Evolutionary conservation across 2,113 vertebrate species (phyloP), one percentile per base, ranked within the genome.

Genomic region (Rafetus swinhoei): DNA sequence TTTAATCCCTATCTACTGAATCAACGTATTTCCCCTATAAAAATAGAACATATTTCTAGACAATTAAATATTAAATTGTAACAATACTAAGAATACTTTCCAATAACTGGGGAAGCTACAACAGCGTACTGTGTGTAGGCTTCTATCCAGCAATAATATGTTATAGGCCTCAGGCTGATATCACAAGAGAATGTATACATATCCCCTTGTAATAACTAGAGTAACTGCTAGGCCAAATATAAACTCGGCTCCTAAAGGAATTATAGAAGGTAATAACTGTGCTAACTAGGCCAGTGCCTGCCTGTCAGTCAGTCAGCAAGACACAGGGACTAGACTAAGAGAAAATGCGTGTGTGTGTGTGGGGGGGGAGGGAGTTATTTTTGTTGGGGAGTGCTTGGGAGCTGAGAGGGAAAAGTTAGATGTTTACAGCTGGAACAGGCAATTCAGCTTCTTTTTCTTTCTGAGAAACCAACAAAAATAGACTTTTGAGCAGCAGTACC

Each of bases 281-380:
- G 29, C 86, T 92, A 93, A 95, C 79, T 87, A 97, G 85, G 88
- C n/a, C 89, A 95, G 81, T 1, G n/a, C 56, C 3, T 1, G n/a
- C 56, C 3, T 0, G 3, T 84, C 80, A 94, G 5, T 4, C 22
- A 84, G 60, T 16, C 65, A 69, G 32, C n/a, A 16, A 77, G 74
- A 11, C 74, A 79, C 10, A 55, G 18, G 35, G 4, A 12, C 50
- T 65, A 53, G 54, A 85, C 76, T 27, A 89, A 57, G 39, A 84
- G 56, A 87, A 89, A 84, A 39, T 1, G 0, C 72, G 5, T 11
- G 10, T 16, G 59, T 19, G 32, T 39, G 57, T 39, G 27, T 45
- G 29, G 9, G 45, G 25, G 53, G 9, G 6, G 3, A 16, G 53
- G 9, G 6, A 2, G 74, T 2, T 7, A 2, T 76, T 76, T 24